These are phyloP conservation scores for Yponomeuta evonymella DNA, from an alignment of 2,888 invertebrate species.

Conservation along the genomic window DNA sequence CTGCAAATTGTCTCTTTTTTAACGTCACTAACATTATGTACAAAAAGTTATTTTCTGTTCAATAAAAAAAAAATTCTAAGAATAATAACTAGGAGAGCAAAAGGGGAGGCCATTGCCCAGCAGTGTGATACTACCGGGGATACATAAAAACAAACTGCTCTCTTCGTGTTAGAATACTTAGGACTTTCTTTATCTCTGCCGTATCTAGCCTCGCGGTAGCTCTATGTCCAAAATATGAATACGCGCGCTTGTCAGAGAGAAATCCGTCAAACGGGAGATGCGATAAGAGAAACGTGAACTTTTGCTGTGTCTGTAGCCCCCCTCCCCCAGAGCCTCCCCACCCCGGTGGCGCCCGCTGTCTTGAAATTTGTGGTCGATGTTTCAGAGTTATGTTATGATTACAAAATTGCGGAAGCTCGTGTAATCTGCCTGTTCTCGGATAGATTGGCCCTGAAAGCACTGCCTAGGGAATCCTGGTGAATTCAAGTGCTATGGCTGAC, in stretches of 20 bases:
- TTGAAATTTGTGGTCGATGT: neutral
- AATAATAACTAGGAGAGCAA: no score
- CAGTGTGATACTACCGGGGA: no score
- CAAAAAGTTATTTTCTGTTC: no score
- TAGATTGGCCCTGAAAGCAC: no score
- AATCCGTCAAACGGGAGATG: slow-evolving; percentile 71
- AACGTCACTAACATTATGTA: no score
- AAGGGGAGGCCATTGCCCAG: no score
- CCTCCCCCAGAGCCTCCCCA: slow-evolving; percentile 26
- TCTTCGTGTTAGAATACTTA: no score
- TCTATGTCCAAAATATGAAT: neutral
- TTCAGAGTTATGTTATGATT: neutral
- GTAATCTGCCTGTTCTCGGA: neutral
- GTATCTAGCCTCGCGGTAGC: neutral
- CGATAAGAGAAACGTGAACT: slow-evolving; percentile 67
- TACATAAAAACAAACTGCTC: no score
- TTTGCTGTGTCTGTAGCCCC: slow-evolving; percentile 54
- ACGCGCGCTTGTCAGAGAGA: slow-evolving; percentile 34
- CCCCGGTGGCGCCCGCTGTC: slow-evolving; percentile 13
- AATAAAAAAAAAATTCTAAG: no score
- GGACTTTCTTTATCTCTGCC: neutral
- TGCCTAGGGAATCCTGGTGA: no score
- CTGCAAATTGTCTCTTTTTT: no score
- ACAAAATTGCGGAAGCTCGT: neutral
- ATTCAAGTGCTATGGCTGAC: no score